Conservation (phyloP, 2,888 invertebrate genomes). For the Unio pictorum region DNA sequence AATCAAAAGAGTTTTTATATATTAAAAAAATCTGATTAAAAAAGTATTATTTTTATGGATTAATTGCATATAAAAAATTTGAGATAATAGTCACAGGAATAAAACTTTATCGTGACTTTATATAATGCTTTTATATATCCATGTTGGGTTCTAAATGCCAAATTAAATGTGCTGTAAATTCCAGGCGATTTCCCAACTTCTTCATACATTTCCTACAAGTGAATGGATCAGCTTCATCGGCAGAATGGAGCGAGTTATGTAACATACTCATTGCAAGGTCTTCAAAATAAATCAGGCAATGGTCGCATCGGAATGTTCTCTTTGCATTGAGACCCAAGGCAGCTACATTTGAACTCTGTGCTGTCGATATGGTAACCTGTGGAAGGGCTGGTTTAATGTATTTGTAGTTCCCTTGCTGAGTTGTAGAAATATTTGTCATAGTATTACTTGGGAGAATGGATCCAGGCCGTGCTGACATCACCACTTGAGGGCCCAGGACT, state of each 20-base stretch:
- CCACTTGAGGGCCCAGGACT: slow-evolving; percentile 1
- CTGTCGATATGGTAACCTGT: no score
- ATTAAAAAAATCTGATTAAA: no score
- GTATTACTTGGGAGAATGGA: slow-evolving; percentile 9
- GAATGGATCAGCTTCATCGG: slow-evolving; percentile 54
- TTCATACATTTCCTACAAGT: slow-evolving; percentile 59
- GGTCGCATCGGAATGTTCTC: slow-evolving; percentile 36
- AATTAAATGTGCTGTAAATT: slow-evolving; percentile 58
- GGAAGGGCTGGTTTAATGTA: no score
- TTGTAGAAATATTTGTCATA: slow-evolving; percentile 6
- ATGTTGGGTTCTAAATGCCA: slow-evolving; percentile 59
- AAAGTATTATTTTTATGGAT: no score
- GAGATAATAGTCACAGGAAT: no score
- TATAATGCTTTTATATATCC: slow-evolving; percentile 21
- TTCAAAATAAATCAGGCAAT: slow-evolving; percentile 52
- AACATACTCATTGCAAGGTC: slow-evolving; percentile 52
- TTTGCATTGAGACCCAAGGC: slow-evolving; percentile 1
- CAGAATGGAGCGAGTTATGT: slow-evolving; percentile 54
- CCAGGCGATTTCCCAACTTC: slow-evolving; percentile 56
- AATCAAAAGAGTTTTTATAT: no score
- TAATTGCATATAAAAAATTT: no score
- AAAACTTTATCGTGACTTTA: no score
- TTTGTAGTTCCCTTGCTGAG: background rate
- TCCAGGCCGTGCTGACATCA: slow-evolving; percentile 10
- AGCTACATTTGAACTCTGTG: background rate